Conservation (phyloP, 2,113 vertebrate species). For the Athene cunicularia region DNA sequence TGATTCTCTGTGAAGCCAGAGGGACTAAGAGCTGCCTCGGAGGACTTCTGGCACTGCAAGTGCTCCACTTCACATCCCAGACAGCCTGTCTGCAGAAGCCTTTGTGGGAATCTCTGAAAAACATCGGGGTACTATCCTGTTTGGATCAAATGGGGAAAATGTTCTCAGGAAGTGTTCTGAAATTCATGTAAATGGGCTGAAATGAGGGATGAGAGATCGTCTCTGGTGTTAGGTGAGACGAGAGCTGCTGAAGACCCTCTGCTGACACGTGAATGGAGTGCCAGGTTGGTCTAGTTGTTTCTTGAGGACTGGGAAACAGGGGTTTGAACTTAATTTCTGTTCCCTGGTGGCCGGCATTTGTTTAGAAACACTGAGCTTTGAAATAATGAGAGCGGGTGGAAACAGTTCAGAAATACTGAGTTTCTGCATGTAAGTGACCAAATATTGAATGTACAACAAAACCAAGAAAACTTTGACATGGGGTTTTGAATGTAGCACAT, state of each 20-base stretch:
- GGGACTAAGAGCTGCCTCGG: neutral
- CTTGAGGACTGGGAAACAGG: neutral
- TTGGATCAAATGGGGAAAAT: neutral
- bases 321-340: neutral
- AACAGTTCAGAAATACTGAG: neutral
- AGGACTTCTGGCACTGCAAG: neutral
- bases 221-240: neutral
- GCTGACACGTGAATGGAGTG: neutral
- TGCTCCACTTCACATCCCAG: neutral
- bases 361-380: neutral
- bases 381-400: neutral
- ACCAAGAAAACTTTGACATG: neutral
- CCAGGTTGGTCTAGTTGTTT: neutral
- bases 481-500: neutral
- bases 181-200: neutral
- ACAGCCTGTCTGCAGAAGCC: neutral
- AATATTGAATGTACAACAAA: neutral
- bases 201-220: neutral
- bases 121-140: fast-evolving
- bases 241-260: neutral
- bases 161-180: neutral
- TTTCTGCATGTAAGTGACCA: neutral
- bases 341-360: neutral
- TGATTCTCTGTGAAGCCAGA: neutral
- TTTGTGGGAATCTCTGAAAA: neutral